phyloP scores from a whole-genome alignment of 2,113 vertebrate genomes.

The Oryctolagus cuniculus region mOryCun1.1 NC_091434.1:161495001-161495500 shows the following conservation, averaged over 20 bases:
- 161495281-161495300: neutral
- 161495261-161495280: conserved; percentile 57
- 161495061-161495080: neutral
- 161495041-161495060: neutral
- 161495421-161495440: neutral
- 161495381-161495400: neutral
- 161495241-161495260: conserved; percentile 28
- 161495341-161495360: conserved; percentile 17
- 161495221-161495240: neutral
- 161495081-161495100: neutral
- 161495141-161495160: neutral
- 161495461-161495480: neutral
- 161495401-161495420: neutral
- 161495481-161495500: neutral
- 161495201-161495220: neutral
- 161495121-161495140: neutral
- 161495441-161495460: neutral
- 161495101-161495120: neutral
- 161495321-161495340: neutral
- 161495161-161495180: neutral
- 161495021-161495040: neutral
- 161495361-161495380: conserved; percentile 16
- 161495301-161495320: conserved; percentile 33
- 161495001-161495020: neutral
- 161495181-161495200: neutral